A percentile compares a stretch with the other conserved stretches of the same genome.
phyloP scores from a whole-genome alignment of 35 echinoderm and acorn worm species.

The Apostichopus californicus region DNA sequence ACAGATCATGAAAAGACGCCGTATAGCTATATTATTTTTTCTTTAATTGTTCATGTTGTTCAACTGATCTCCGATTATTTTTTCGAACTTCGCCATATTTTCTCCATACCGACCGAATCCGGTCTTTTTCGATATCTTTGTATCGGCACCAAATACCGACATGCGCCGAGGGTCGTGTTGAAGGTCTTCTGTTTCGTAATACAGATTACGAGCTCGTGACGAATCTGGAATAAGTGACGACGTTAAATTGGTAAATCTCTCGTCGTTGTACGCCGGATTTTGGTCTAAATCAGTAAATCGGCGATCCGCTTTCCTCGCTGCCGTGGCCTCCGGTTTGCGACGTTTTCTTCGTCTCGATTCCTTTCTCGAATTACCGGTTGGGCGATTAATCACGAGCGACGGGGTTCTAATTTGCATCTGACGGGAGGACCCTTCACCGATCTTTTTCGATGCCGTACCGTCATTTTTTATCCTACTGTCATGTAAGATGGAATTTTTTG shows the following conservation, averaged over 20 bases:
- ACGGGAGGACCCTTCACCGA: background rate
- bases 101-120: slow-evolving; percentile 15
- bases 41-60: background rate
- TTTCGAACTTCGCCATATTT: slow-evolving; percentile 56
- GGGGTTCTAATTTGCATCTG: background rate
- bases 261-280: slow-evolving; percentile 44
- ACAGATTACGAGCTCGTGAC: slow-evolving; percentile 57
- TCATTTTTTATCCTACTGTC: background rate
- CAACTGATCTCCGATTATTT: background rate
- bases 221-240: slow-evolving; percentile 63
- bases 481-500: background rate
- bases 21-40: no score
- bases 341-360: background rate
- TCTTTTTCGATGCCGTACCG: background rate
- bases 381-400: background rate
- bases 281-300: background rate
- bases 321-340: background rate
- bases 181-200: slow-evolving; percentile 37
- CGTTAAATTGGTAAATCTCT: slow-evolving; percentile 59
- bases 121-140: background rate
- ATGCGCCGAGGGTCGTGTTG: background rate
- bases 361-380: background rate
- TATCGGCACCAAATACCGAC: background rate
- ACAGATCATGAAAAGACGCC: no score
- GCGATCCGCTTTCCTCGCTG: background rate